Base-by-base conservation (phyloP, 2,888 invertebrate species). In the Phytoseiulus persimilis region DNA sequence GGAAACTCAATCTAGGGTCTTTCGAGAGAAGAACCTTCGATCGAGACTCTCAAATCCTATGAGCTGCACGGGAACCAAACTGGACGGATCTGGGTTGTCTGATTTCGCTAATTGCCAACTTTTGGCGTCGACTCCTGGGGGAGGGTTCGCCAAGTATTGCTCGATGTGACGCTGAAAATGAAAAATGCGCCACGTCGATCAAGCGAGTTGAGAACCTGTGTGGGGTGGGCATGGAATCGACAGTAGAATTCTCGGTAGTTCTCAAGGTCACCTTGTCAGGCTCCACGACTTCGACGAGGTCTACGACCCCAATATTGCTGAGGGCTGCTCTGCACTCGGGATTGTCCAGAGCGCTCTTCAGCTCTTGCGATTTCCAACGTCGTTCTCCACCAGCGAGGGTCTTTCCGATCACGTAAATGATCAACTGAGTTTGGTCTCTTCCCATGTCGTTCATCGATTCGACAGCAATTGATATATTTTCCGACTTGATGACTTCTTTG, bases 61-160 rank as follows among this genome's bases (percentile, higher is more conserved):
- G 93, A 99, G 96, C 0, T 98, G 97, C 23, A 97, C 96, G 0
- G 99, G 99, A 92, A 99, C 95, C 92, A 97, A 96, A 92, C 95
- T 95, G 83, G 95, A 95, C 0, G 96, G 95, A 93, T 98, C 96
- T 0, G 99, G 99, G 94, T 99, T 99, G 92, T 98, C 98, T 45
- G 95, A 94, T 92, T 97, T 97, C 0, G 98, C 98, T 93, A 98
- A 98, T 92, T 96, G 95, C 99, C 99, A 99, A 92, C 98, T 94
- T 90, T 96, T 94, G 89, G 95, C 95, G 93, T 98, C 97, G 92
- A 98, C 96, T n/a, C 97, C 96, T 95, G 95, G 94, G 0, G 98
- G 98, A n/a, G 98, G 96, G 91, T 95, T 95, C 91, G 96, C 96
- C 90, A 98, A 93, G 93, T 98, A 99, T 91, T 97, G 96, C 91